These are phyloP conservation scores for Drosophila diplacantha DNA, from an alignment of 2,888 invertebrate species.

Conservation along the genomic window DNA sequence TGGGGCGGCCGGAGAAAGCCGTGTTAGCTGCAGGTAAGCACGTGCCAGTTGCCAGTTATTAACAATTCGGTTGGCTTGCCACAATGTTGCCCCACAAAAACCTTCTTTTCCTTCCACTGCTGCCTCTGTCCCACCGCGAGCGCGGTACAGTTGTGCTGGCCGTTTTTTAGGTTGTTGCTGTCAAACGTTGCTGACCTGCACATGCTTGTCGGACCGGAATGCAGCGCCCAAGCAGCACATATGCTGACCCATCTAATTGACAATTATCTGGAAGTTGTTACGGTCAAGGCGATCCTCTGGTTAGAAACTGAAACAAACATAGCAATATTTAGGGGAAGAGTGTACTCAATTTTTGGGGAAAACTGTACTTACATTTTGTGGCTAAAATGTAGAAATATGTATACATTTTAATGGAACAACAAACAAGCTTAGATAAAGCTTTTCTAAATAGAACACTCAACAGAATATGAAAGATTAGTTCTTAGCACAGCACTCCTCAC, in stretches of 20 bases:
- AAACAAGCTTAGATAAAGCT: not conserved
- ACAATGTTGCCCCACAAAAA: conserved; percentile 12
- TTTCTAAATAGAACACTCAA: not conserved
- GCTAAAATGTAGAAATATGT: not conserved
- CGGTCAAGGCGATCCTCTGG: not conserved
- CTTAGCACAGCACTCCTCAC: not conserved
- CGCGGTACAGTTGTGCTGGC: conserved; percentile 40
- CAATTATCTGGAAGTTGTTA: conserved; percentile 21
- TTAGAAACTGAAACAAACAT: not conserved
- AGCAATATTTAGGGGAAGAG: not conserved
- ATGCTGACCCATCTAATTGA: conserved; percentile 23
- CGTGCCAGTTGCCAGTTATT: conserved; percentile 54
- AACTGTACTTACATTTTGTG: not conserved
- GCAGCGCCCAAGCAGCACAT: conserved; percentile 1
- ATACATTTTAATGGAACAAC: too few species aligned
- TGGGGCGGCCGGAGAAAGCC: conserved; percentile 11
- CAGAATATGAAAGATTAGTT: not conserved
- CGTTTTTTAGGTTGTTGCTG: conserved; percentile 12
- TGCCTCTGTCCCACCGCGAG: not conserved
- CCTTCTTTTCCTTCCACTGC: not conserved
- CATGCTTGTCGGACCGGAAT: conserved; percentile 16
- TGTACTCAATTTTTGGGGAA: not conserved
- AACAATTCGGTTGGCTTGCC: conserved; percentile 37
- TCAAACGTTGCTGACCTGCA: conserved; percentile 12
- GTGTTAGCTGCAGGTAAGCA: conserved; percentile 41